Base-by-base conservation (phyloP, 1,140 invertebrate species). In the Heliconius himera region DNA sequence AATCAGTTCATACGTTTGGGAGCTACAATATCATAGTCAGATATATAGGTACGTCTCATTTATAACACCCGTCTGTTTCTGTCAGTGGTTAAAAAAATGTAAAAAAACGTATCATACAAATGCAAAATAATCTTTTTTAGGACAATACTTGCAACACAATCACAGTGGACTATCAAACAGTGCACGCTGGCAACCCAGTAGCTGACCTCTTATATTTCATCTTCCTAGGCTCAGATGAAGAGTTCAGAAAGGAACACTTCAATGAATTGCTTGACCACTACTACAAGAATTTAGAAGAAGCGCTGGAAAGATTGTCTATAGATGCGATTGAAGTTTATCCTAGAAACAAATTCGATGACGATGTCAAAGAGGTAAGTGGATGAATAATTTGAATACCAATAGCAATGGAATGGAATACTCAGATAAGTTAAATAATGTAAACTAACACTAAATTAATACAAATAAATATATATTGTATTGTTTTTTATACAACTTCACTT, bases 121-220 rank as follows among this genome's bases (percentile, higher is more conserved):
- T n/a, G n/a, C n/a, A n/a, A n/a, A n/a, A n/a, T n/a, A n/a, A 9
- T 26, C 33, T 36, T 75, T 90, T 91, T 36, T 84, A 94, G 92
- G 82, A 87, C 1, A 82, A 84, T 6, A 74, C 76, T 29, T 88
- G 94, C 8, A 77, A 87, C 26, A 87, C 93, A 1, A 90, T 91
- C 20, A 90, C 95, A 11, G 77, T 96, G 46, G 96, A 96, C 80
- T 96, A 95, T 84, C 96, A 96, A 88, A 87, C 95, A 8, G 85
- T 89, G 36, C 93, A 96, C 77, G 89, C 91, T 46, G 89, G 93
- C 4, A 95, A 95, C 38, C 92, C 95, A 6, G 87, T 88, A 0
- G 78, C 90, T 2, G 96, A 96, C 83, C 84, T 96, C 16, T 77
- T 93, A 3, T 96, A 96, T 78, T 94, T 96, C 77, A 85, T 96